A percentile compares a stretch with the other conserved stretches of the same genome.
Conservation (phyloP, 2,797 vertebrate genomes). For the Ceryle rudis region DNA sequence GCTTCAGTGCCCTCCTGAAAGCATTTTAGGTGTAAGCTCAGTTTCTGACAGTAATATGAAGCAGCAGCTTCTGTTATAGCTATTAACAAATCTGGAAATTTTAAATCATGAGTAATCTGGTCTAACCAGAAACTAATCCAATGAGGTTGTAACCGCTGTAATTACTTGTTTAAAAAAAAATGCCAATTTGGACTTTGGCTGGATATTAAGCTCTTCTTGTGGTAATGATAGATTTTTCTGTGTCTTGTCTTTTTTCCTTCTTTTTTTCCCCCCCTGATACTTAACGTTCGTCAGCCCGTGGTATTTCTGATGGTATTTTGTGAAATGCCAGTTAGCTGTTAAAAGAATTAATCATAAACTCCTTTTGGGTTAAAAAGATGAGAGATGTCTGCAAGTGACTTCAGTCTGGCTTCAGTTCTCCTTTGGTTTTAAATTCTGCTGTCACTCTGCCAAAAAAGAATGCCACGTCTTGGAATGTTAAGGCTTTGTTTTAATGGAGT, state of each 20-base stretch:
- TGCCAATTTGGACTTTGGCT: background rate
- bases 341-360: background rate
- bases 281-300: background rate
- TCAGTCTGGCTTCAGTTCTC: background rate
- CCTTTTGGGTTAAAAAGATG: background rate
- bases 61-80: slow-evolving; percentile 23
- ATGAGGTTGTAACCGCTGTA: slow-evolving; percentile 27
- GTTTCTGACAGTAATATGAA: background rate
- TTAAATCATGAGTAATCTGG: slow-evolving; percentile 50
- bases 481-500: background rate
- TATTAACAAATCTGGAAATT: slow-evolving; percentile 39
- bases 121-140: slow-evolving; percentile 31
- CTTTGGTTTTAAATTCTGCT: background rate
- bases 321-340: background rate
- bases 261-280: background rate
- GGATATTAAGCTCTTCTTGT: background rate
- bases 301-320: background rate
- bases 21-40: background rate
- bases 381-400: background rate
- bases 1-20: background rate
- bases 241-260: background rate
- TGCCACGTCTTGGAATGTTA: background rate
- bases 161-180: slow-evolving; percentile 23
- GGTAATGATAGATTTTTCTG: background rate
- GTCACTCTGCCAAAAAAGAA: background rate